A percentile compares a stretch with the other conserved stretches of the same genome.
phyloP scores from a whole-genome alignment of 2,113 vertebrate genomes.

The Callithrix jacchus region DNA sequence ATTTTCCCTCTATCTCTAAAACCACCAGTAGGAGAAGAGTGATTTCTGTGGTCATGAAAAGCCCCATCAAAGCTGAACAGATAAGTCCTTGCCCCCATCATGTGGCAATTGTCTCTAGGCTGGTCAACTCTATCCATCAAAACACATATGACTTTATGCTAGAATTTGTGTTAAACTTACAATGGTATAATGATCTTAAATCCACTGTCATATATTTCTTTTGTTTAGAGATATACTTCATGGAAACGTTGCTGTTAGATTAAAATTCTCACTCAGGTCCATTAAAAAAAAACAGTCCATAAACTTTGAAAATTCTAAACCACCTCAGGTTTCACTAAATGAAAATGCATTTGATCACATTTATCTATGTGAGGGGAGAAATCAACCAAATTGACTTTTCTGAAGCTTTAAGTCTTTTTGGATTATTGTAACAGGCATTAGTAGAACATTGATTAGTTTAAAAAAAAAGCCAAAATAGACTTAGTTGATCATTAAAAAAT shows the following conservation, averaged over 20 bases:
- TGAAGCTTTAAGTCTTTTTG: not conserved
- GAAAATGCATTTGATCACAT: constrained; percentile 3
- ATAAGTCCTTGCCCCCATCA: not conserved
- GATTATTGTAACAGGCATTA: not conserved
- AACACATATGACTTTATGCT: not conserved
- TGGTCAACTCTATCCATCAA: not conserved
- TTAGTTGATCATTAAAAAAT: not conserved
- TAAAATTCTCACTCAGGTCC: not conserved
- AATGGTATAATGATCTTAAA: not conserved
- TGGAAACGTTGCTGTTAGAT: not conserved
- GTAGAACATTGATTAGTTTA: not conserved
- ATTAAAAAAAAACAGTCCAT: not conserved
- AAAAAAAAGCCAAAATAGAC: not conserved
- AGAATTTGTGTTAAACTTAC: not conserved
- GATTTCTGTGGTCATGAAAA: not conserved
- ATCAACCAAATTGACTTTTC: not conserved
- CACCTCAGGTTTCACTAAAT: not conserved
- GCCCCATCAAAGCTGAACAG: not conserved
- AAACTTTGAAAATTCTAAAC: constrained; percentile 4
- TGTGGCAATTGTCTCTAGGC: not conserved
- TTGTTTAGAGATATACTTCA: not conserved
- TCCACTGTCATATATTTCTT: not conserved
- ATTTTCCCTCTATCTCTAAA: not conserved
- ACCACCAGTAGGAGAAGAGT: not conserved
- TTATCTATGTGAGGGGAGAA: not conserved